Evolutionary conservation across 2,888 invertebrate genomes (phyloP).

Genomic region (Graphium colonna): DNA sequence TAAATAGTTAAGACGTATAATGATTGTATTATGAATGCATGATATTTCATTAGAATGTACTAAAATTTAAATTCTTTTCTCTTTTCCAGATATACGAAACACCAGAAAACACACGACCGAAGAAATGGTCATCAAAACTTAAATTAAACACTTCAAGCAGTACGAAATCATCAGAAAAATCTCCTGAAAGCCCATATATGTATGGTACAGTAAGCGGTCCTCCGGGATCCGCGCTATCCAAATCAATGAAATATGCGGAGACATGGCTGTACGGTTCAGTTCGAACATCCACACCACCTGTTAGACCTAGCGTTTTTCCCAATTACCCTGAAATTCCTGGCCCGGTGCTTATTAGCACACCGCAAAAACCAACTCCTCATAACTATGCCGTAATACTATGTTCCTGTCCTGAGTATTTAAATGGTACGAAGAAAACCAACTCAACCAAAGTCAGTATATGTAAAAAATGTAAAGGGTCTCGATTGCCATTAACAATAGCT

Average conservation of each 20-base stretch:
- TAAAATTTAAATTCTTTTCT: too few species aligned
- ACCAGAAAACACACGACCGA: constrained; percentile 77
- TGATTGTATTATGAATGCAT: too few species aligned
- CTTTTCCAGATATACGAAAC: constrained; percentile 73
- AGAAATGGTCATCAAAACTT: constrained; percentile 87
- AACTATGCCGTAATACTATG: constrained; percentile 87
- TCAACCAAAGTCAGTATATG: constrained; percentile 88
- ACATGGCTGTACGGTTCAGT: constrained; percentile 92
- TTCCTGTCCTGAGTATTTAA: constrained; percentile 89
- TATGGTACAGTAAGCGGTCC: constrained; percentile 78
- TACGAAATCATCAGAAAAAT: constrained; percentile 67
- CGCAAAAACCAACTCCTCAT: constrained; percentile 80
- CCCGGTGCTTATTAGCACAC: constrained; percentile 74
- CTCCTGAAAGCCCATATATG: constrained; percentile 70
- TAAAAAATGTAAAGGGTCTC: constrained; percentile 91
- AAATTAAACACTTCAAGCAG: constrained; percentile 78
- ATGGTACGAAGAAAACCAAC: constrained; percentile 86
- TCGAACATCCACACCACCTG: constrained; percentile 74
- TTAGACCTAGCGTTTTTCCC: constrained; percentile 72
- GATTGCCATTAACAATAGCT: constrained; percentile 84
- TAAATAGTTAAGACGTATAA: too few species aligned
- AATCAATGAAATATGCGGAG: constrained; percentile 92
- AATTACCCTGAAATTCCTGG: constrained; percentile 68
- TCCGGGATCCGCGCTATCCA: constrained; percentile 86
- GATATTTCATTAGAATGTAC: too few species aligned